These are phyloP conservation scores for Nymphalis polychloros DNA, from an alignment of 2,888 invertebrate species.

Conservation along the genomic window DNA sequence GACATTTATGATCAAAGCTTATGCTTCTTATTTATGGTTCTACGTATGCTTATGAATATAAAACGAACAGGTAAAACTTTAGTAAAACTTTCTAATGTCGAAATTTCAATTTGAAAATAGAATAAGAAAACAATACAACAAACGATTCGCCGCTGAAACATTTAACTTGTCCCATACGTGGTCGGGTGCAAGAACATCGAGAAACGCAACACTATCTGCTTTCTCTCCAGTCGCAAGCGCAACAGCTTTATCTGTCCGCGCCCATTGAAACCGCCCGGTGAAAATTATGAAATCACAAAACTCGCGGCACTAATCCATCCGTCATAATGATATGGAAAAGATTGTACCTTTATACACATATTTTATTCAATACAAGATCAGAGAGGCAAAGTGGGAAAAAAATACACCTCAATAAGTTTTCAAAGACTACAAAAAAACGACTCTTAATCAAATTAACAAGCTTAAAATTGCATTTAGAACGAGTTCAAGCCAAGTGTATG, in stretches of 20 bases:
- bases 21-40: neutral
- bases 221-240: conserved; percentile 59
- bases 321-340: conserved; percentile 21
- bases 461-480: conserved; percentile 32
- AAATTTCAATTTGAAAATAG: neutral
- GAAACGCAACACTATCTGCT: conserved; percentile 71
- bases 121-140: neutral
- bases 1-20: conserved; percentile 5
- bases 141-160: conserved; percentile 38
- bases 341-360: neutral
- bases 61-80: neutral
- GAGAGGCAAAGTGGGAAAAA: neutral
- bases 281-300: conserved; percentile 68
- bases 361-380: neutral
- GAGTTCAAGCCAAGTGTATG: conserved; percentile 33
- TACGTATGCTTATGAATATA: neutral
- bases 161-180: conserved; percentile 46
- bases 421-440: conserved; percentile 4
- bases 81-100: neutral
- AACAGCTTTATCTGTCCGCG: conserved; percentile 62
- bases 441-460: conserved; percentile 31
- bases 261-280: conserved; percentile 66
- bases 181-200: conserved; percentile 61
- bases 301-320: conserved; percentile 38
- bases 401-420: neutral